Evolutionary conservation across 2,797 vertebrate species (phyloP).

Genomic region (Poecilia gillii): DNA sequence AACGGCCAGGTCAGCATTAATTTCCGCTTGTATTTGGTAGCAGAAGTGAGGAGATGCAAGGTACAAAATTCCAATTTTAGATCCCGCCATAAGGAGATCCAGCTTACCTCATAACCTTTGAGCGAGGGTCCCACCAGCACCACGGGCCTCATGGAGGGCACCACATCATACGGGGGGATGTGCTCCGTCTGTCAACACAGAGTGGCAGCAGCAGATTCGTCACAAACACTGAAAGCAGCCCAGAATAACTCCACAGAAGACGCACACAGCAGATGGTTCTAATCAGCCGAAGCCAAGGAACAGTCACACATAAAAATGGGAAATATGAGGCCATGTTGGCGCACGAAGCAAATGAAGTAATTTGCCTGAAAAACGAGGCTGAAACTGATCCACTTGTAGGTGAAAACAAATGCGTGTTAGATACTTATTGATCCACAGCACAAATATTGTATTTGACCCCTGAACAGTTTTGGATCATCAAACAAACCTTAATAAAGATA

Average conservation of each 20-base stretch:
- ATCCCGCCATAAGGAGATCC: neutral
- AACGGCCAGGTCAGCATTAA: neutral
- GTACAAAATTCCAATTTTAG: neutral
- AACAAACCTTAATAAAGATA: neutral
- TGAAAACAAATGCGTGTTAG: neutral
- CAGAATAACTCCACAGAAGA: slow-evolving; percentile 19
- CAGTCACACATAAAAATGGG: slow-evolving; percentile 21
- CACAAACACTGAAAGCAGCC: slow-evolving; percentile 6
- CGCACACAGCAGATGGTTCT: slow-evolving; percentile 2
- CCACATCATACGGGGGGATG: slow-evolving; percentile 93
- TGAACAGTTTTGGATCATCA: neutral
- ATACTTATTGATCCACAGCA: neutral
- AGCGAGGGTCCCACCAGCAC: slow-evolving; percentile 96
- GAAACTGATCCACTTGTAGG: neutral
- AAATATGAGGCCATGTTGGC: slow-evolving; percentile 1
- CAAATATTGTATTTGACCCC: neutral
- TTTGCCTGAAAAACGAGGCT: neutral
- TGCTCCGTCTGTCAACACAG: slow-evolving; percentile 89
- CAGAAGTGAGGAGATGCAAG: neutral
- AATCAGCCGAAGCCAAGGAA: slow-evolving; percentile 15
- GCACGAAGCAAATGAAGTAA: slow-evolving; percentile 45
- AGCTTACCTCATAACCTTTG: slow-evolving; percentile 93
- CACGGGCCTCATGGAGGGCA: slow-evolving; percentile 97
- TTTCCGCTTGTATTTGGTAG: neutral
- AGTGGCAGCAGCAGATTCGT: slow-evolving; percentile 27